These are phyloP conservation scores for Peromyscus aztecus DNA, from an alignment of 2,797 vertebrate genomes.

Conservation along the genomic window DNA sequence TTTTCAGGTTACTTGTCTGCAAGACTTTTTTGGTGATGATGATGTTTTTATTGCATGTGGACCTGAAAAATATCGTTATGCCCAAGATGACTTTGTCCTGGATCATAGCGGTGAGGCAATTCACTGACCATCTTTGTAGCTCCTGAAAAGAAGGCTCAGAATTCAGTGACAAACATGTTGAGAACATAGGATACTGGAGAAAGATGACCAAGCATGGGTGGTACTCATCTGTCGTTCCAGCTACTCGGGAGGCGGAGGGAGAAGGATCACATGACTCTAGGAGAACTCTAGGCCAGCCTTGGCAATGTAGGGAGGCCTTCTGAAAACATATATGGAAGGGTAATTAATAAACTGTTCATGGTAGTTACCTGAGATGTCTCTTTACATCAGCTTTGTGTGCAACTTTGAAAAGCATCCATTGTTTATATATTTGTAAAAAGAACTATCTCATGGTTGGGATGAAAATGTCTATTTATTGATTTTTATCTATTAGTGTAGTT, in stretches of 20 bases:
- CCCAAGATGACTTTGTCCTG: slow-evolving; percentile 98
- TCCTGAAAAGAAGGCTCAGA: not conserved
- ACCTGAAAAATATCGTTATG: slow-evolving; percentile 96
- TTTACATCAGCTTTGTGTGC: not conserved
- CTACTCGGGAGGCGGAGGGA: not conserved
- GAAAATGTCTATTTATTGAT: slow-evolving; percentile 13
- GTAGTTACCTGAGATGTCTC: slow-evolving; percentile 1
- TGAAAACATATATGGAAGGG: not conserved
- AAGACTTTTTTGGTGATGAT: slow-evolving; percentile 98
- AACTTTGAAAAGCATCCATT: slow-evolving; percentile 1
- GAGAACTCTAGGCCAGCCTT: not conserved
- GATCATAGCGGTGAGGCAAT: slow-evolving; percentile 96
- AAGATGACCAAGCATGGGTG: not conserved
- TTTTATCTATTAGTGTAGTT: slow-evolving; percentile 33
- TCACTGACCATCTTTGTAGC: not conserved
- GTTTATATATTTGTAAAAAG: slow-evolving; percentile 29
- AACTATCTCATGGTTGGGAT: not conserved
- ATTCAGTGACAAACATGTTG: not conserved
- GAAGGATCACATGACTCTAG: not conserved
- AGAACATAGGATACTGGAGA: not conserved
- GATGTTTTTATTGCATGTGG: slow-evolving; percentile 98
- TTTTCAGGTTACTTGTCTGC: slow-evolving; percentile 94
- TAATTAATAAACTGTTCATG: not conserved
- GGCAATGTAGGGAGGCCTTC: not conserved
- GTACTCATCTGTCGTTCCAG: not conserved